Evolutionary conservation across 2,113 vertebrate species (phyloP).

Genomic region (Hippocampus abdominalis): DNA sequence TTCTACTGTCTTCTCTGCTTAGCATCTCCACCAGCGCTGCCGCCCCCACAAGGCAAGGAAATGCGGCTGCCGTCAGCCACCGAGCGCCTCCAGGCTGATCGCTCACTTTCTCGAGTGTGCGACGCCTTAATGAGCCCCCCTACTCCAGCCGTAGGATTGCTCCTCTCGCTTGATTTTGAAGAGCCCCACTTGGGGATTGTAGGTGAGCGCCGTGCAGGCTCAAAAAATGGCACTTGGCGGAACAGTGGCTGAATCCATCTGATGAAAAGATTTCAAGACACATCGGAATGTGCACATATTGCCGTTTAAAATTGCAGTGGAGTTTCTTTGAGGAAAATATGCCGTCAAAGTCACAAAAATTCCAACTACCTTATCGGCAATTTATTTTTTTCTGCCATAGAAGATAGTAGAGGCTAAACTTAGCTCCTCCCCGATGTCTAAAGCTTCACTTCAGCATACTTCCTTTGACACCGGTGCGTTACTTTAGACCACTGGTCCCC

Average conservation of each 20-base stretch:
- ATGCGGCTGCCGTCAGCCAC: slow-evolving; percentile 62
- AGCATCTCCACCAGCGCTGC: slow-evolving; percentile 38
- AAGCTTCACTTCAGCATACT: too few species aligned
- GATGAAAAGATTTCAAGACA: slow-evolving; percentile 5
- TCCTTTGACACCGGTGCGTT: too few species aligned
- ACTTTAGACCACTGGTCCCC: too few species aligned
- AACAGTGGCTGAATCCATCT: background rate
- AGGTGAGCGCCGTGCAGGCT: slow-evolving; percentile 11
- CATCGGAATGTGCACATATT: background rate
- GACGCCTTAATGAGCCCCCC: slow-evolving; percentile 52
- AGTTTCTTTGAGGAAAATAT: too few species aligned
- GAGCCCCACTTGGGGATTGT: background rate
- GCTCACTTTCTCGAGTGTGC: slow-evolving; percentile 58
- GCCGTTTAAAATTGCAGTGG: background rate
- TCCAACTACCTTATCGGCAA: too few species aligned
- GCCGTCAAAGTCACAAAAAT: too few species aligned
- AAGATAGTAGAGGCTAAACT: too few species aligned
- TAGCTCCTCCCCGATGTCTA: too few species aligned
- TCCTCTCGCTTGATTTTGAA: slow-evolving; percentile 25
- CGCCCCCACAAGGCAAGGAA: slow-evolving; percentile 35
- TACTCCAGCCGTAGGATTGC: slow-evolving; percentile 22
- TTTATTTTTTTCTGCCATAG: too few species aligned
- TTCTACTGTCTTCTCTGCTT: slow-evolving; percentile 56
- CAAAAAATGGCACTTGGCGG: slow-evolving; percentile 14
- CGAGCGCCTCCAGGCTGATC: slow-evolving; percentile 57